These are phyloP conservation scores for Cephus sareptanus DNA, from an alignment of 2,888 invertebrate genomes.

Conservation along the genomic window DNA sequence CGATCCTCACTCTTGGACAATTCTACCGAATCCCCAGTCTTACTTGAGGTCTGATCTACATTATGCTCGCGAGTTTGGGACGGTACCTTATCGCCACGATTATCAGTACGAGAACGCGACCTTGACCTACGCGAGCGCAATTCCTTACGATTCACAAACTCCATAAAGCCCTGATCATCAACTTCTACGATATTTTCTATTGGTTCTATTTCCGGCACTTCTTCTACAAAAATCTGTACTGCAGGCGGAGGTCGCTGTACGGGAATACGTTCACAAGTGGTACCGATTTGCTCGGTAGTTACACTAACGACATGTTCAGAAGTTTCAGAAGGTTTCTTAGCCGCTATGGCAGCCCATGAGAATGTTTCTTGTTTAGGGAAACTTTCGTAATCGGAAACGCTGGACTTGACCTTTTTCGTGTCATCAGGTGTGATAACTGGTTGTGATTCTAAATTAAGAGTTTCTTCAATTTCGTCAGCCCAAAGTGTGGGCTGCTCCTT, in stretches of 20 bases:
- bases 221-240: constrained; percentile 53
- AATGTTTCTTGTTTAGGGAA: constrained; percentile 20
- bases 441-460: neutral
- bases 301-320: constrained; percentile 12
- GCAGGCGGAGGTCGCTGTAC: constrained; percentile 30
- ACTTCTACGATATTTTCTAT: constrained; percentile 53
- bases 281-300: constrained; percentile 7
- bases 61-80: neutral
- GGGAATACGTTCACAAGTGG: constrained; percentile 16
- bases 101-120: constrained; percentile 55
- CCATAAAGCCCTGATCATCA: constrained; percentile 67
- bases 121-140: constrained; percentile 61
- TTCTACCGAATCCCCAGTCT: neutral
- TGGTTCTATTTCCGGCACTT: constrained; percentile 48
- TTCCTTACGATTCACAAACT: constrained; percentile 66
- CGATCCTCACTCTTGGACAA: constrained; percentile 9
- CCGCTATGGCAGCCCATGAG: constrained; percentile 52
- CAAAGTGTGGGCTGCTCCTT: constrained; percentile 16
- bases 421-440: neutral
- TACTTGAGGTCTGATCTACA: neutral
- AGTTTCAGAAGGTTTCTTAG: constrained; percentile 39
- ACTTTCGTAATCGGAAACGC: neutral
- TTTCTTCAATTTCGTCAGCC: constrained; percentile 31
- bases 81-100: constrained; percentile 25
- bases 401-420: neutral